These are phyloP conservation scores for Ormyrus thymus DNA, from an alignment of 2,888 invertebrate genomes.

Conservation along the genomic window DNA sequence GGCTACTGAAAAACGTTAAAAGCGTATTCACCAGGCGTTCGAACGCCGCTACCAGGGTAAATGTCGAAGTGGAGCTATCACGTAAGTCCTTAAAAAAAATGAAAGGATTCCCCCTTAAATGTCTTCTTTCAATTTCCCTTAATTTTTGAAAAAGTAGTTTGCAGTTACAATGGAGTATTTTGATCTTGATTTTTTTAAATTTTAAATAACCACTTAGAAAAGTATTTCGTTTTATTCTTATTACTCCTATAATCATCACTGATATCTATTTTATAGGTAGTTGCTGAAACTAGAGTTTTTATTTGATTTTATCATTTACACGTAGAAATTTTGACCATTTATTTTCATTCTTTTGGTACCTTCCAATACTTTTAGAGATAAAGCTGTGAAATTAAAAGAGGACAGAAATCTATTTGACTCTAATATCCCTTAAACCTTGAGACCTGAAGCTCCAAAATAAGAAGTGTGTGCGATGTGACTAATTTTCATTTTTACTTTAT, in stretches of 20 bases:
- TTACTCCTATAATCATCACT: no score
- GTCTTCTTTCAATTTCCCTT: slow-evolving; percentile 20
- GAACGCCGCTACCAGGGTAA: slow-evolving; percentile 82
- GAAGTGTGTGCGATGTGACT: slow-evolving; percentile 19
- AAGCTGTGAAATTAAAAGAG: slow-evolving; percentile 35
- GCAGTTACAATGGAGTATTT: no score
- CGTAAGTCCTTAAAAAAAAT: slow-evolving; percentile 82
- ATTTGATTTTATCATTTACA: neutral
- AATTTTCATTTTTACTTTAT: slow-evolving; percentile 5
- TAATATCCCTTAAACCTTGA: neutral
- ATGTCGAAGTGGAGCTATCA: slow-evolving; percentile 92
- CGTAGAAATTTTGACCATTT: neutral
- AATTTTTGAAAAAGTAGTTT: neutral
- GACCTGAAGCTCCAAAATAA: slow-evolving; percentile 26
- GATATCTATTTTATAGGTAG: no score
- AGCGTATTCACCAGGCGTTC: slow-evolving; percentile 92
- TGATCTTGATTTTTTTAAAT: no score
- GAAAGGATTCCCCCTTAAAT: neutral
- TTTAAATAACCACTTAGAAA: no score
- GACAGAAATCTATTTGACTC: neutral
- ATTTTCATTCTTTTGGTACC: no score
- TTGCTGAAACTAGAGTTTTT: neutral
- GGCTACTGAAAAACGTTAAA: slow-evolving; percentile 95
- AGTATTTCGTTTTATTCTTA: no score
- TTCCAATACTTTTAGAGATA: no score